These are phyloP conservation scores for Balaeniceps rex DNA, from an alignment of 2,113 vertebrate species.

Conservation along the genomic window DNA sequence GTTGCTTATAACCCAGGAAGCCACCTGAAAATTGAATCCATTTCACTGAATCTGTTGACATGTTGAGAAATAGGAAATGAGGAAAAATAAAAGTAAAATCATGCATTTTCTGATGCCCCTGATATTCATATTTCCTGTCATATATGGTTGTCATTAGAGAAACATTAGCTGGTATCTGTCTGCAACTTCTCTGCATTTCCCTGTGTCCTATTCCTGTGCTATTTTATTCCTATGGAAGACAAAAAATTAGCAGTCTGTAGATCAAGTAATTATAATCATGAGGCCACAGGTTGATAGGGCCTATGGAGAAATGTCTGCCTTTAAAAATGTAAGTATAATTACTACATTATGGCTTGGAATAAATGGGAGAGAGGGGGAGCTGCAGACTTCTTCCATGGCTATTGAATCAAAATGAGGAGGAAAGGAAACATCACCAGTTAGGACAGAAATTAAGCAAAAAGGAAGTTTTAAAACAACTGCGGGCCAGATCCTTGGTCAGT, in stretches of 20 bases:
- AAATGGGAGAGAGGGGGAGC: constrained; percentile 27
- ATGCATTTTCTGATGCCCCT: background rate
- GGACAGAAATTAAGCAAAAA: background rate
- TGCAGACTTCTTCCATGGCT: background rate
- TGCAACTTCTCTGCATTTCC: background rate
- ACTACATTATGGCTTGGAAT: constrained; percentile 31
- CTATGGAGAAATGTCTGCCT: constrained; percentile 62
- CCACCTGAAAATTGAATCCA: constrained; percentile 45
- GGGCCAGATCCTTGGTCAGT: background rate
- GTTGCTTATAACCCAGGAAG: constrained; percentile 34
- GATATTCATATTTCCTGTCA: background rate
- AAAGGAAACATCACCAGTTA: background rate
- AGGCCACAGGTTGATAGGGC: constrained; percentile 58
- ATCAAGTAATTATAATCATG: constrained; percentile 51
- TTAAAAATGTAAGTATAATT: constrained; percentile 64
- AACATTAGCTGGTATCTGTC: background rate
- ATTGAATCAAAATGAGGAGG: background rate
- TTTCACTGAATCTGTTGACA: constrained; percentile 44
- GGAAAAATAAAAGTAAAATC: background rate
- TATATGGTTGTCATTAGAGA: background rate
- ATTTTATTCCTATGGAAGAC: constrained; percentile 42
- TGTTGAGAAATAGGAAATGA: constrained; percentile 9
- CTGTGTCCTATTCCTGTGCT: background rate
- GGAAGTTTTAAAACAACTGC: background rate
- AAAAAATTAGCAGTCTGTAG: constrained; percentile 53